Conservation (phyloP, 2,113 vertebrate genomes). For the Acrocephalus kingi region DNA sequence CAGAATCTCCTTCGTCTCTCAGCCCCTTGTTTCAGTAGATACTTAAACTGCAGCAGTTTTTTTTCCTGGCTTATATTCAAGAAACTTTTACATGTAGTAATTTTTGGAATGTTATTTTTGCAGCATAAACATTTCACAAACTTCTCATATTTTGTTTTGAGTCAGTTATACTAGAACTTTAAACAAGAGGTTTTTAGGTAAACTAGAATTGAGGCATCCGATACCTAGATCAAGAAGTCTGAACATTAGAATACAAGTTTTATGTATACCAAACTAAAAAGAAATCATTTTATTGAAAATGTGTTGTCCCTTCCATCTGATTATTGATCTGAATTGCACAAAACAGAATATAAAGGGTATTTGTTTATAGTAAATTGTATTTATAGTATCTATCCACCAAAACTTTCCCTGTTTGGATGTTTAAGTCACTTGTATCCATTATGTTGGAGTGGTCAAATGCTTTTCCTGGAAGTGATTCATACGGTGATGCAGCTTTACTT, state of each 20-base stretch:
- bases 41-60: slow-evolving; percentile 2
- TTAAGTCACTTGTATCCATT: not conserved
- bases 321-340: not conserved
- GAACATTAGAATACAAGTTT: not conserved
- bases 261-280: not conserved
- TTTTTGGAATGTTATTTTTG: slow-evolving; percentile 50
- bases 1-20: not conserved
- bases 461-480: not conserved
- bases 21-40: not conserved
- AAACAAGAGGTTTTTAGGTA: not conserved
- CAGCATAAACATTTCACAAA: slow-evolving; percentile 8
- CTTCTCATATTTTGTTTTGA: not conserved
- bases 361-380: not conserved
- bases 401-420: not conserved
- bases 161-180: not conserved
- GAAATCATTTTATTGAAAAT: not conserved
- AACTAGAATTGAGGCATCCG: not conserved
- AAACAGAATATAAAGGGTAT: not conserved
- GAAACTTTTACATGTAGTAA: not conserved
- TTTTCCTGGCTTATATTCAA: slow-evolving; percentile 14
- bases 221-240: not conserved
- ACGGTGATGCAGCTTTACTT: not conserved
- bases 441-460: not conserved
- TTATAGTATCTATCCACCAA: not conserved
- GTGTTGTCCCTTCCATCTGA: not conserved